Evolutionary conservation across 2,888 invertebrate species (phyloP), one percentile per base, ranked within the genome.

Genomic region (Metacarcinus magister): DNA sequence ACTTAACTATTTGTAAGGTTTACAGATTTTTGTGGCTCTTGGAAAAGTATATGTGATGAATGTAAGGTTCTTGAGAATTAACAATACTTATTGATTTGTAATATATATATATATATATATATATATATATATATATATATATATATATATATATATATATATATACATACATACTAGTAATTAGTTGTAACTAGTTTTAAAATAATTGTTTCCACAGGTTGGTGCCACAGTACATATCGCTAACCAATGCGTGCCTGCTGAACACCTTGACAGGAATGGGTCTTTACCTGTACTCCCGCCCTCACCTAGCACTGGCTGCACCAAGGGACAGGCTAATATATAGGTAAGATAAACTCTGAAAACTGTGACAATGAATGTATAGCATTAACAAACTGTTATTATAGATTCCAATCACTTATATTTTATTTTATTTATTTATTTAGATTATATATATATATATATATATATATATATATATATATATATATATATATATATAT

Each of bases 181-280:
- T 39, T 60, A 60, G 23, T 60, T 60, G 28, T 75, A n/a, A 75
- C n/a, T 75, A 10, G n/a, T 75, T 28, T 90, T 43, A 90, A 44
- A 90, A 44, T 39, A n/a, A 39, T 91, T 91, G 46, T 82, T 19
- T 54, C 94, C 94, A n/a, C 96, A 96, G 96, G n/a, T 54, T 94
- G 8, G 93, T 96, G 32, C 96, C 96, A 32, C 67, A 95, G 87
- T 90, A 96, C 91, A 96, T 96, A 39, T 96, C 96, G 10, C 75
- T 96, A 19, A 96, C 96, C 43, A 96, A 96, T 93, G 95, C 95
- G 32, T 96, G 96, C 91, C 82, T 96, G 67, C 46, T 96, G 46
- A 95, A 96, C 46, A 39, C 96, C 16, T 3, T 96, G 60, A 39
- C 92, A 43, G 96, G 96, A 23, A 93, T 96, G 43, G 92, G 96